Percentiles rank a stretch among this genome's conserved stretches.
These are phyloP conservation scores for Ophthalmolycus amberensis DNA, from an alignment of 2,113 vertebrate genomes.

Conservation along the genomic window DNA sequence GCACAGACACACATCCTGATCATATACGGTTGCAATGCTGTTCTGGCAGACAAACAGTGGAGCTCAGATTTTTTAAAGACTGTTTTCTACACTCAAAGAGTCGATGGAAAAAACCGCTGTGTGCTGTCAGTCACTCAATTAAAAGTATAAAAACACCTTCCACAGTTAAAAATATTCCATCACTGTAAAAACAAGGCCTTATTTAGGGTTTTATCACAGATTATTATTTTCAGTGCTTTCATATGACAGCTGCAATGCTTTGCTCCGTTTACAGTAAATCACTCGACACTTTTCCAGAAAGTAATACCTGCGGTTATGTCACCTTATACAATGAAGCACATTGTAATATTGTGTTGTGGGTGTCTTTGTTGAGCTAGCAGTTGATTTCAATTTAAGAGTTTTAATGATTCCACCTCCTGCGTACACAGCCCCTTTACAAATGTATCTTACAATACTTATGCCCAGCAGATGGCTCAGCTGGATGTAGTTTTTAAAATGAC, in stretches of 20 bases:
- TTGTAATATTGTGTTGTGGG: too few species aligned
- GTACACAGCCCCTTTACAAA: not conserved
- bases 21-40: not conserved
- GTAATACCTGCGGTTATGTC: not conserved
- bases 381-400: not conserved
- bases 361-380: not conserved
- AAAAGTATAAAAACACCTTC: not conserved
- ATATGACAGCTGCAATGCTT: not conserved
- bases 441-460: not conserved
- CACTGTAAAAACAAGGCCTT: not conserved
- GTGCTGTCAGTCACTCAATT: not conserved
- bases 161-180: not conserved
- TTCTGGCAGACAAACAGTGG: not conserved
- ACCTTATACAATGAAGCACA: not conserved
- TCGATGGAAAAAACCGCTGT: not conserved
- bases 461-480: constrained; percentile 6
- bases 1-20: constrained; percentile 20
- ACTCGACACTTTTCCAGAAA: not conserved
- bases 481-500: not conserved
- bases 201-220: not conserved
- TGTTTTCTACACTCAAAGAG: not conserved
- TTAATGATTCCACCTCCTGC: not conserved
- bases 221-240: not conserved
- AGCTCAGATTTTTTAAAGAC: not conserved
- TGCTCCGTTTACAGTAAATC: not conserved